phyloP scores from a whole-genome alignment of 2,888 invertebrate genomes.

The Dexiosoma caninum region DNA sequence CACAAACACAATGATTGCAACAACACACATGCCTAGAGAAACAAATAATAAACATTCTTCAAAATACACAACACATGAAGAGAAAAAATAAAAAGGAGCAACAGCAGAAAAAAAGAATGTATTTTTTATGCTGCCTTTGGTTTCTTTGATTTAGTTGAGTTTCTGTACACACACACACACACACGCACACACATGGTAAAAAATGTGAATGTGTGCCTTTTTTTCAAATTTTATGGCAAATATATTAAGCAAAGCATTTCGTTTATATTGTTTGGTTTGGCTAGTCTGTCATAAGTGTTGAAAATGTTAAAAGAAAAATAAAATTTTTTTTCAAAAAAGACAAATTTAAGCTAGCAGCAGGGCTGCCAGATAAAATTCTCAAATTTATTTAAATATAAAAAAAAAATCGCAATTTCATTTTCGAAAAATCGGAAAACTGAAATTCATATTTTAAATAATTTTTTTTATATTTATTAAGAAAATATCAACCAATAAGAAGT shows the following conservation, averaged over 20 bases:
- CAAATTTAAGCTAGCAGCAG: background rate
- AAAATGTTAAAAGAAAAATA: background rate
- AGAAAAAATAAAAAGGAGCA: background rate
- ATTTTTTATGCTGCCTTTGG: background rate
- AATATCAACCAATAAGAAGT: no score
- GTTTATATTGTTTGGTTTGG: background rate
- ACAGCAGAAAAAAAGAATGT: background rate
- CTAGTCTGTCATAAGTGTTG: slow-evolving; percentile 12
- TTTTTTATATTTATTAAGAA: no score
- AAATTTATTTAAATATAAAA: no score
- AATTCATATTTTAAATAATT: no score
- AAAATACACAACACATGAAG: background rate
- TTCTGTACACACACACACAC: background rate
- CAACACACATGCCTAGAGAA: background rate
- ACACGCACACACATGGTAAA: background rate
- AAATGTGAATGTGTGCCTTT: background rate
- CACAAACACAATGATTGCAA: background rate
- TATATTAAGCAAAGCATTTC: background rate
- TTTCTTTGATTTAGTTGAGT: background rate
- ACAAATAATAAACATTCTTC: background rate
- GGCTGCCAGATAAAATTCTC: no score
- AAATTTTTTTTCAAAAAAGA: no score
- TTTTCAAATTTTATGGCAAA: background rate
- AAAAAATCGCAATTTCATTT: no score
- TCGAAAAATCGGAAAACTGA: no score